phyloP scores from a whole-genome alignment of 37 sponge, comb jelly and placozoan species.

The Hexactinellida sp. region DNA sequence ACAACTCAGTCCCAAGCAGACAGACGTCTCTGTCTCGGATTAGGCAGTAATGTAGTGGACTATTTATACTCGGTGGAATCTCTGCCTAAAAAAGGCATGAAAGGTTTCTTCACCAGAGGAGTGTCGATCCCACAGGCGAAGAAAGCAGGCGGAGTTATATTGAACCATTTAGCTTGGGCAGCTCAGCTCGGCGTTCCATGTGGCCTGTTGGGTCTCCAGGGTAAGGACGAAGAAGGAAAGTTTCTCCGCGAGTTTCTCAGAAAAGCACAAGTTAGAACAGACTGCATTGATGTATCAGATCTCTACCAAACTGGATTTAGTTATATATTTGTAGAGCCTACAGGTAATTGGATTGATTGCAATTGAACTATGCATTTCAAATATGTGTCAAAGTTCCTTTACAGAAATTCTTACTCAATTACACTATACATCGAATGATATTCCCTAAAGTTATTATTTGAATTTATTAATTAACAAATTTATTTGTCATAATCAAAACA shows the following conservation, averaged over 20 bases:
- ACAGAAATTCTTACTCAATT: too few species aligned
- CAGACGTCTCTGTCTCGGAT: constrained; percentile 37
- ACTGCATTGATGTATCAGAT: constrained; percentile 30
- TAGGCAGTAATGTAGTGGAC: constrained; percentile 87
- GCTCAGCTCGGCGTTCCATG: constrained; percentile 50
- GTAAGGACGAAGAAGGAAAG: constrained; percentile 49
- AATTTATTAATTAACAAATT: too few species aligned
- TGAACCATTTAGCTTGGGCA: constrained; percentile 83
- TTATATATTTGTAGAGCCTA: not conserved
- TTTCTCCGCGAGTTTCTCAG: constrained; percentile 34
- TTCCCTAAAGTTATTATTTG: too few species aligned
- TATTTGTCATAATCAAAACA: too few species aligned
- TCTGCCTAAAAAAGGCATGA: constrained; percentile 61
- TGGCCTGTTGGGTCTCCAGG: constrained; percentile 70
- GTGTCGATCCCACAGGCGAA: not conserved
- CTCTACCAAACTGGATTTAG: not conserved
- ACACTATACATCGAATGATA: too few species aligned
- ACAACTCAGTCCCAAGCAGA: not conserved
- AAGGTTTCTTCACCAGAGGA: constrained; percentile 62
- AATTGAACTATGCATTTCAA: too few species aligned
- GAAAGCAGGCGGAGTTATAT: constrained; percentile 58
- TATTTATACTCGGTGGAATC: constrained; percentile 62
- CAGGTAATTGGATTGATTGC: not conserved
- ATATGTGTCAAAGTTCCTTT: too few species aligned
- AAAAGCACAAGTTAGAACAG: constrained; percentile 36